Base-by-base conservation (phyloP, 1,140 invertebrate species). In the Drosophila navojoa region DNA sequence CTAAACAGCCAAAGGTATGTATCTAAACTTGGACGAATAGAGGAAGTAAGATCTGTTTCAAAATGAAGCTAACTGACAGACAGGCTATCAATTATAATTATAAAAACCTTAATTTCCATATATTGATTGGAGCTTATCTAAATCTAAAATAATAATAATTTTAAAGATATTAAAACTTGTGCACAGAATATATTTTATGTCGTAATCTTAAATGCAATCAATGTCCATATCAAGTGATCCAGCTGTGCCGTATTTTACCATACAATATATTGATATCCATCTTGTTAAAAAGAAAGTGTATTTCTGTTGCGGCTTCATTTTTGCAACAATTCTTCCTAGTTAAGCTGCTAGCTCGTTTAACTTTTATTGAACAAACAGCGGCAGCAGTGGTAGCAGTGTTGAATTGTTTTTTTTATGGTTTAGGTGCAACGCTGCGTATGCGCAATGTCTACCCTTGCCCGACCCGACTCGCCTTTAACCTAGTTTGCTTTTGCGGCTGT, bases 351-450 rank as follows among this genome's bases (percentile, higher is more conserved):
- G 35, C 44, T 45, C 58, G 70, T 66, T 76, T 57, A 40, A 47
- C 47, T 81, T 87, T 86, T 86, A 86, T 86, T 86, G 82, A 85
- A 85, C 81, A 86, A 85, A 85, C 81, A 85, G 61, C 64, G 61
- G 64, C 4, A 47, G 19, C 29, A 5, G 22, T 15, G 38, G 50
- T 45, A 70, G 53, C 54, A 52, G 69, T 68, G 63, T 60, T 60
- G 42, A 49, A 55, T 77, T 60, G 27, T 22, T 22, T 29, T 29
- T 73, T 80, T 85, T 80, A 77, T 64, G 73, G 57, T 57, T 68
- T 54, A 29, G 27, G 16, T 68, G 77, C 81, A 78, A 87, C 82
- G 67, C 50, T 81, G 78, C 81, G 81, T 85, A 86, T 86, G 81
- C 81, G 75, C 75, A 85, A 85, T 69, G 19, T 42, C 42, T 47